Evolutionary conservation across 2,113 vertebrate genomes (phyloP).

Genomic region (Nesogale talazaci): DNA sequence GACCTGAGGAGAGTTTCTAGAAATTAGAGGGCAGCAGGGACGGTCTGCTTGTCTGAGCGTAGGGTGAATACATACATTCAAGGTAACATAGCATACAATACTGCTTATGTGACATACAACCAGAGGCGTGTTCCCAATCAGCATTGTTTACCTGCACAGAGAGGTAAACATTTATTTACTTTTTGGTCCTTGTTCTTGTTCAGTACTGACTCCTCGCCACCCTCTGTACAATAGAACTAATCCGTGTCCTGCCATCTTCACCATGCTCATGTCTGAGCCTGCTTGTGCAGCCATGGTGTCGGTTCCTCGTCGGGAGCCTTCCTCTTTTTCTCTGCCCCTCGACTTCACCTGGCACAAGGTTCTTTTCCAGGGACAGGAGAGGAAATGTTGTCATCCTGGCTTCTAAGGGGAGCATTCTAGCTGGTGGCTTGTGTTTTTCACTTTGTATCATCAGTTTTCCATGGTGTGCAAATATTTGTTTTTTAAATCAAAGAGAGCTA

Average conservation of each 20-base stretch:
- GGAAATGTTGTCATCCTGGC: too few species aligned
- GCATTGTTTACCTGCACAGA: background rate
- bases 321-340: too few species aligned
- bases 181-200: background rate
- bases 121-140: background rate
- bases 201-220: too few species aligned
- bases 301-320: too few species aligned
- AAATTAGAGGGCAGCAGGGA: constrained; percentile 8
- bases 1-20: constrained; percentile 13
- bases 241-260: too few species aligned
- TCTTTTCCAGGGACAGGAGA: too few species aligned
- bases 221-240: too few species aligned
- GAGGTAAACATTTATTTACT: constrained; percentile 20
- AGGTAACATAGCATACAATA: background rate
- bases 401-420: too few species aligned
- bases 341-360: too few species aligned
- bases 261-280: too few species aligned
- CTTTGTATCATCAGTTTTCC: constrained; percentile 16
- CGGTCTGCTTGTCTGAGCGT: background rate
- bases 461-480: background rate
- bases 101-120: background rate
- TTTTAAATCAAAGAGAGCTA: constrained; percentile 40
- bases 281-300: too few species aligned
- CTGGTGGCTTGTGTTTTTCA: background rate
- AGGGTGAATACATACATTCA: background rate